phyloP scores from a whole-genome alignment of 2,797 vertebrate species.

The Smutsia temminckii region DNA sequence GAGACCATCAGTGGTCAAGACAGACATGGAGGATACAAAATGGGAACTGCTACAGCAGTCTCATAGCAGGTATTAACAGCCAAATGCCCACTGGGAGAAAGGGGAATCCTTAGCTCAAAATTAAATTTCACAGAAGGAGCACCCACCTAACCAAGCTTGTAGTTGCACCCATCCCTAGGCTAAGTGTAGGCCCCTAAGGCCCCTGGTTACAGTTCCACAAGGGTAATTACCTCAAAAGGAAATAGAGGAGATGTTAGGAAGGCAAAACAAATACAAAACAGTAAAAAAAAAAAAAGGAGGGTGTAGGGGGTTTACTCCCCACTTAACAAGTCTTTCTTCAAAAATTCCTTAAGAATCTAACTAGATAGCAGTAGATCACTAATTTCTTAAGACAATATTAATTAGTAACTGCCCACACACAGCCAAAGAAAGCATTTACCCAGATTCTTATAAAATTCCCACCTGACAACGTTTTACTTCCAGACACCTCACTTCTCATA shows the following conservation, averaged over 20 bases:
- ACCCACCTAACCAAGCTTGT: neutral
- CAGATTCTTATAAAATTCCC: neutral
- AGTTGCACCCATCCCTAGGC: neutral
- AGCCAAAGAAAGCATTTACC: neutral
- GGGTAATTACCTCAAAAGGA: neutral
- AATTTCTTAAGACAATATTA: neutral
- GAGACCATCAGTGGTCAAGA: neutral
- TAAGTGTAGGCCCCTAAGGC: neutral
- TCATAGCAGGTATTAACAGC: neutral
- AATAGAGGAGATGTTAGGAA: neutral
- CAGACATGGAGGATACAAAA: neutral
- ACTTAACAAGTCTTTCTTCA: neutral
- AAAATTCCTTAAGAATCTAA: slow-evolving; percentile 26
- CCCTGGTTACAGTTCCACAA: neutral
- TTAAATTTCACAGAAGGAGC: neutral
- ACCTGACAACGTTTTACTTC: neutral
- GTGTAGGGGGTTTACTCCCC: neutral
- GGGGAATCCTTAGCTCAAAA: neutral
- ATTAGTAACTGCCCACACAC: neutral
- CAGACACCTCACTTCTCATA: neutral
- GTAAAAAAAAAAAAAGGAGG: too few relatives aligned
- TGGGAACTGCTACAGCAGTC: neutral
- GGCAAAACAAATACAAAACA: neutral
- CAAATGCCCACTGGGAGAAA: neutral
- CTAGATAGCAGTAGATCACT: neutral